Base-by-base conservation (phyloP, 2,888 invertebrate species). In the Parthenolecanium corni region DNA sequence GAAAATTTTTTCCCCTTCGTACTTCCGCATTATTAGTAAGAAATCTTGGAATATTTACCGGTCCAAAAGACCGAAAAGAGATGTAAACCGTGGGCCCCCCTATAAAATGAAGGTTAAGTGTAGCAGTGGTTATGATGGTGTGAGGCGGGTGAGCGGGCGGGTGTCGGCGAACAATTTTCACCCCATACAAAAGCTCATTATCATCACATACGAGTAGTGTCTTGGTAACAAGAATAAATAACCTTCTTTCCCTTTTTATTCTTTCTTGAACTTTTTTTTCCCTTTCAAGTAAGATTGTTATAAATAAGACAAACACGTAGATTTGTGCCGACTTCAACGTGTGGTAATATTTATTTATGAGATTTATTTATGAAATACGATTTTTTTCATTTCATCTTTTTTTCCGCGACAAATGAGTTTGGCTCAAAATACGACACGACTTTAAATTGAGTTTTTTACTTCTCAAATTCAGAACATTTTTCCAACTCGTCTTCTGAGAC, bases 221-320 rank as follows among this genome's bases (percentile, higher is more conserved):
- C 52, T 52, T 49, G n/a, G 52, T 52, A 52, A 52, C 52, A 36
- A 52, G 36, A 52, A 52, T 52, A 52, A 52, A 52, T 52, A 52
- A 52, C 52, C 20, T 52, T 52, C 24, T 31, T 31, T n/a, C n/a
- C 31, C 9, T 31, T 31, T 31, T 31, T 31, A 31, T 31, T 31
- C 9, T 9, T 31, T 31, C 31, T 31, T 31, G 31, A 31, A 6
- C 9, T 31, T 31, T 31, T 31, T 31, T 31, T 31, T 31, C 9
- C 31, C 31, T 31, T 31, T 31, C 31, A 6, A 31, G 31, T 6
- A 31, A 31, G 31, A 31, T 11, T 49, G 20, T 31, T 52, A 31
- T 52, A 52, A 52, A 52, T 52, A 52, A 52, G 36, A 36, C 52
- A 52, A 52, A 52, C 52, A 52, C 52, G 52, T 52, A 52, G 52